phyloP scores from a whole-genome alignment of 2,113 vertebrate species.

The Scomber japonicus region DNA sequence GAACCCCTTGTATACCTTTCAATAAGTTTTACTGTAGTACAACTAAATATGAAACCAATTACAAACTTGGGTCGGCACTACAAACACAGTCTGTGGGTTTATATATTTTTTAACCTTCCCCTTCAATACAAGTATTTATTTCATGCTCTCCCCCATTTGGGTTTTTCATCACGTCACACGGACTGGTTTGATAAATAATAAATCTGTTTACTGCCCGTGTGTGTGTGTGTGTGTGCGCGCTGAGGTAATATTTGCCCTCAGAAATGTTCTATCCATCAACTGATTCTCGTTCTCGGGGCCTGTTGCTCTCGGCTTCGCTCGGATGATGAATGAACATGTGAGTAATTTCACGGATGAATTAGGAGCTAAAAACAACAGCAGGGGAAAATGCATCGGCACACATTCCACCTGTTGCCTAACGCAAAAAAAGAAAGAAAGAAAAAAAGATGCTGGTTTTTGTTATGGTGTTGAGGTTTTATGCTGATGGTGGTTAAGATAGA shows the following conservation, averaged over 20 bases:
- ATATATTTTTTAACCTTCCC: background rate
- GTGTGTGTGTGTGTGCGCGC: background rate
- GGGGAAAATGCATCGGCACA: constrained; percentile 66
- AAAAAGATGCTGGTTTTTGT: constrained; percentile 32
- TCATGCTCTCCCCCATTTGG: constrained; percentile 45
- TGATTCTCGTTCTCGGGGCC: constrained; percentile 59
- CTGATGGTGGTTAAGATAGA: constrained; percentile 66
- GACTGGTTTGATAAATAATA: constrained; percentile 75
- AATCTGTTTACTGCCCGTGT: constrained; percentile 73
- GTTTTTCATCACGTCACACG: constrained; percentile 64
- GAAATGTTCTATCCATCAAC: constrained; percentile 76
- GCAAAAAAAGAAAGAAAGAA: constrained; percentile 30
- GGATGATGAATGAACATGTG: constrained; percentile 82
- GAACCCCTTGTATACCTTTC: constrained; percentile 63
- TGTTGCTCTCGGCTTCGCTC: constrained; percentile 59
- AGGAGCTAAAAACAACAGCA: constrained; percentile 79
- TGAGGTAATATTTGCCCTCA: constrained; percentile 73
- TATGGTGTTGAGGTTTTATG: constrained; percentile 58
- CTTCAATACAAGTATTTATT: constrained; percentile 49
- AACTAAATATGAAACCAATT: constrained; percentile 83
- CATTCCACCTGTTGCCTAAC: constrained; percentile 78
- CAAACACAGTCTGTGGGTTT: constrained; percentile 63
- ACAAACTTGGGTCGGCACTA: constrained; percentile 63
- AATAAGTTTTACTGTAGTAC: constrained; percentile 71
- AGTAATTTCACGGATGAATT: constrained; percentile 85